Evolutionary conservation across 2,797 vertebrate genomes (phyloP).

Genomic region (Dendrocincla tyrannina): DNA sequence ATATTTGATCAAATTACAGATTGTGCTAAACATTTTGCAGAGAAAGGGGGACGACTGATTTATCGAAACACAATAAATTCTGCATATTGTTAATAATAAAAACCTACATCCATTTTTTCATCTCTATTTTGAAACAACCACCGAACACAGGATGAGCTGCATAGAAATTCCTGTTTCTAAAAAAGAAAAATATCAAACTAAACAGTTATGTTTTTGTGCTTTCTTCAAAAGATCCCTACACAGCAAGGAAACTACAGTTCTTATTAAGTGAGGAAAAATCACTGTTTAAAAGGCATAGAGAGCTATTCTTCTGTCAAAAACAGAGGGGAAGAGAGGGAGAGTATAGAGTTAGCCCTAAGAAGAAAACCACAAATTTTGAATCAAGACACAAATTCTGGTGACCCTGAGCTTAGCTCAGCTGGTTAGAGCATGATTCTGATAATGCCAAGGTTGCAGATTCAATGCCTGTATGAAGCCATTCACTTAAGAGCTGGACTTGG

Average conservation of each 20-base stretch:
- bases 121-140: neutral
- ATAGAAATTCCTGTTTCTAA: neutral
- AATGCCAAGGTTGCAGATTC: neutral
- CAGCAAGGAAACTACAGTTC: neutral
- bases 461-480: neutral
- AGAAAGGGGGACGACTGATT: neutral
- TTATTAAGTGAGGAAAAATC: neutral
- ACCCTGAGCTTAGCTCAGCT: neutral
- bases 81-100: neutral
- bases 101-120: neutral
- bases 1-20: neutral
- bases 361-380: neutral
- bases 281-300: neutral
- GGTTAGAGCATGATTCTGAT: neutral
- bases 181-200: neutral
- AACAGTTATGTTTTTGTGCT: neutral
- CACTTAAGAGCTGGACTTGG: neutral
- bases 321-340: neutral
- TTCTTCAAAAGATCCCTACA: neutral
- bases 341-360: neutral
- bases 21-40: neutral
- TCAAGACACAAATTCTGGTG: neutral
- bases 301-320: neutral
- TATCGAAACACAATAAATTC: neutral
- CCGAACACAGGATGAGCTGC: neutral